These are phyloP conservation scores for Panagrolaimus sp. DNA, from an alignment of 1,140 invertebrate genomes.

Conservation along the genomic window DNA sequence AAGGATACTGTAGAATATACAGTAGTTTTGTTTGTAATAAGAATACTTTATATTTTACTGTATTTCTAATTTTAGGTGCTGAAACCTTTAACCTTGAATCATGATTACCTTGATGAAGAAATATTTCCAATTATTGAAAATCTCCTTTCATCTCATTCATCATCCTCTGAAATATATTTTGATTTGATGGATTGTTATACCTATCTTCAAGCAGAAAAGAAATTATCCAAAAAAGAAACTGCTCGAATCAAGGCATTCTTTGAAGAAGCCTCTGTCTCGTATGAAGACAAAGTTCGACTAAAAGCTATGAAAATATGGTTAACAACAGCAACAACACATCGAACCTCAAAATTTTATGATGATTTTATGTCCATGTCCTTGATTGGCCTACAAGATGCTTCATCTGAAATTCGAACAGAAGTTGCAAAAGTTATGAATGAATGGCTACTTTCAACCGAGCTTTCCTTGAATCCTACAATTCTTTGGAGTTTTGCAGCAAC, in stretches of 20 bases:
- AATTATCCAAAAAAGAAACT: neutral
- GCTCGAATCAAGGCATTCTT: neutral
- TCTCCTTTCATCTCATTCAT: neutral
- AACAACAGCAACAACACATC: neutral
- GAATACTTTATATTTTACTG: neutral
- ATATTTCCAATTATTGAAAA: neutral
- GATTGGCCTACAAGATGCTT: neutral
- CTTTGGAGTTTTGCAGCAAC: constrained; percentile 3
- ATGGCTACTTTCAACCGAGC: neutral
- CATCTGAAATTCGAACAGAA: neutral
- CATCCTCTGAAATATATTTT: neutral
- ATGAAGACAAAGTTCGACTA: neutral
- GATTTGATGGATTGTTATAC: neutral
- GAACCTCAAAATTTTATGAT: neutral
- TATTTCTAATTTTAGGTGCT: neutral
- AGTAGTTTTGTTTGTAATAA: too few relatives aligned
- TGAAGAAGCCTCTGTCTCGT: neutral
- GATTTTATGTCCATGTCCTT: neutral
- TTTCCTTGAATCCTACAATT: neutral
- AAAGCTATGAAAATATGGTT: neutral
- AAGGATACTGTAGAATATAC: too few relatives aligned
- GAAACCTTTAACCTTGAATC: neutral
- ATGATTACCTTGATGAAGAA: neutral
- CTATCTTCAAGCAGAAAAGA: neutral
- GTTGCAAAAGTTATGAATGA: neutral